Evolutionary conservation across 2,888 invertebrate genomes (phyloP).

Genomic region (Belgica antarctica): DNA sequence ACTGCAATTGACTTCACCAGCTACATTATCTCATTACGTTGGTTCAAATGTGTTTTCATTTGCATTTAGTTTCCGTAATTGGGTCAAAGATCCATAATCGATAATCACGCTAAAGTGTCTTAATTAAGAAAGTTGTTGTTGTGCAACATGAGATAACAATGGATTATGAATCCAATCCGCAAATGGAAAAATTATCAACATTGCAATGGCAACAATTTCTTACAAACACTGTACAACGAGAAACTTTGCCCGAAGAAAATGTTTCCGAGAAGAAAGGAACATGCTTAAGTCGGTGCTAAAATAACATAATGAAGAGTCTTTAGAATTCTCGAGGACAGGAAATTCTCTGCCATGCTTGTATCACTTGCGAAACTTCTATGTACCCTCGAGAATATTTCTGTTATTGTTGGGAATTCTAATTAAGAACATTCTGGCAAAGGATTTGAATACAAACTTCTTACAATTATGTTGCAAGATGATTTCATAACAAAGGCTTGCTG

Average conservation of each 20-base stretch:
- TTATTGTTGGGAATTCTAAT: slow-evolving; percentile 22
- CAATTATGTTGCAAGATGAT: slow-evolving; percentile 10
- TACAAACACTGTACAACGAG: too few species aligned
- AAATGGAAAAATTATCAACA: too few species aligned
- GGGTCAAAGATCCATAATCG: slow-evolving; percentile 24
- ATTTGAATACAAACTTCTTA: slow-evolving; percentile 15
- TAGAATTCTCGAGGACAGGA: too few species aligned
- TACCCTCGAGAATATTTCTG: background rate
- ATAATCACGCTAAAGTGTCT: slow-evolving; percentile 16
- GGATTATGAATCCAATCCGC: too few species aligned
- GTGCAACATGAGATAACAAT: background rate
- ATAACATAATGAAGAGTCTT: too few species aligned
- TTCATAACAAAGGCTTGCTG: background rate
- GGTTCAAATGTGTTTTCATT: background rate
- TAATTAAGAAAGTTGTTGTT: background rate
- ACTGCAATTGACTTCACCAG: slow-evolving; percentile 22
- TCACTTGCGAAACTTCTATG: background rate
- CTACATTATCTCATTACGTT: slow-evolving; percentile 6
- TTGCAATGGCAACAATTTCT: too few species aligned
- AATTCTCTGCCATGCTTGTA: too few species aligned
- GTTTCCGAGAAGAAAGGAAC: background rate
- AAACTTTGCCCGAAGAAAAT: too few species aligned
- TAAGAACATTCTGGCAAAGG: background rate
- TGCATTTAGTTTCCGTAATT: background rate
- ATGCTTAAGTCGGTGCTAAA: background rate